These are phyloP conservation scores for Caenorhabditis elegans DNA, from an alignment of 1,140 invertebrate species.

Conservation along the genomic window WBcel235 BX284603.4:6529501-6530000, in stretches of 20 bases:
- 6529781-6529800: neutral
- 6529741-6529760: constrained; percentile 13
- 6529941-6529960: too few relatives aligned
- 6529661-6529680: neutral
- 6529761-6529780: constrained; percentile 6
- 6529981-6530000: too few relatives aligned
- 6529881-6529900: too few relatives aligned
- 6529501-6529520: neutral
- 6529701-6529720: neutral
- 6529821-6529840: too few relatives aligned
- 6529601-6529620: too few relatives aligned
- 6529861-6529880: too few relatives aligned
- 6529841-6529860: too few relatives aligned
- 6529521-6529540: neutral
- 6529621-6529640: neutral
- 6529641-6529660: neutral
- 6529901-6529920: too few relatives aligned
- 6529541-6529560: neutral
- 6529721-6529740: neutral
- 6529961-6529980: too few relatives aligned
- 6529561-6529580: constrained; percentile 1
- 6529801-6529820: neutral
- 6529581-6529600: neutral
- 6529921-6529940: too few relatives aligned
- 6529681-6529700: neutral